Percentiles rank a stretch among this genome's conserved stretches.
These are phyloP conservation scores for Drosophila gunungcola DNA, from an alignment of 1,140 invertebrate genomes.

Conservation along the genomic window DNA sequence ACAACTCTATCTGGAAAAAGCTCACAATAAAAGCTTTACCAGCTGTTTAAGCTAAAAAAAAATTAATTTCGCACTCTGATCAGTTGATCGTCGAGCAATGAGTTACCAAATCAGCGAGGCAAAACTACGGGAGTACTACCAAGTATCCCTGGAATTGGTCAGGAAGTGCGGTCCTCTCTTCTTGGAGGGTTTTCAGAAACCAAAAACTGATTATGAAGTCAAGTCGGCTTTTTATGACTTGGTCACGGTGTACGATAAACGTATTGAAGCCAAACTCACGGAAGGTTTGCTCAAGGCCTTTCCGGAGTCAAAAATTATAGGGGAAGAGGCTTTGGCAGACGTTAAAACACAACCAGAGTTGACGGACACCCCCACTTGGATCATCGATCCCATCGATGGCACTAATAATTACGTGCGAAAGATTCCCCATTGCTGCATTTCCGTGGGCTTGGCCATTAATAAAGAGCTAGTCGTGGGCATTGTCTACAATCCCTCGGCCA, in stretches of 20 bases:
- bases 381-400: conserved; percentile 93
- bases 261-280: conserved; percentile 89
- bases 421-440: conserved; percentile 88
- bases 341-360: conserved; percentile 86
- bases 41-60: not conserved
- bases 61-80: not conserved
- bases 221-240: conserved; percentile 89
- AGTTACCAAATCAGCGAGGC: conserved; percentile 17
- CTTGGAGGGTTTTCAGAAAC: conserved; percentile 85
- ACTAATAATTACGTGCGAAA: conserved; percentile 90
- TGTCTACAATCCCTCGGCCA: conserved; percentile 91
- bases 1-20: not conserved
- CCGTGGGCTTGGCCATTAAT: conserved; percentile 88
- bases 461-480: conserved; percentile 89
- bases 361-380: conserved; percentile 94
- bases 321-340: conserved; percentile 90
- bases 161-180: conserved; percentile 73
- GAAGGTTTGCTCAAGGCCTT: conserved; percentile 86
- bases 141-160: conserved; percentile 65
- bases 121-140: conserved; percentile 63
- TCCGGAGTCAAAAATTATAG: conserved; percentile 92
- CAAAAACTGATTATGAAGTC: conserved; percentile 85
- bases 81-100: conserved; percentile 27
- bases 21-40: conserved; percentile 9
- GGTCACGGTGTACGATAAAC: conserved; percentile 91